phyloP scores from a whole-genome alignment of 2,797 vertebrate genomes.

The Delichon dasypus region DNA sequence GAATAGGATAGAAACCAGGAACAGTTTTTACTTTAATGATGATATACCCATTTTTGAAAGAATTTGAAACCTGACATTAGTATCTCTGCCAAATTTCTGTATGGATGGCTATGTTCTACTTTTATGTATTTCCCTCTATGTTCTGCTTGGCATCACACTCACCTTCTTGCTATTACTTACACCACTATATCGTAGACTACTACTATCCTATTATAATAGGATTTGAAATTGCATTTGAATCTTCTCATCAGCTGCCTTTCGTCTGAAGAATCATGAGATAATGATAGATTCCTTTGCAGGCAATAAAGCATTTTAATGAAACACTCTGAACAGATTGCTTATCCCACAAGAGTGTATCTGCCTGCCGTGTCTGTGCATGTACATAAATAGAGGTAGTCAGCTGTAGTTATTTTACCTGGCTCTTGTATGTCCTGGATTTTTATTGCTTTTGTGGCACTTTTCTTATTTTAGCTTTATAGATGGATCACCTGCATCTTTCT shows the following conservation, averaged over 20 bases:
- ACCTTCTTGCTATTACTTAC: background rate
- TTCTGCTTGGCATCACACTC: background rate
- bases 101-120: background rate
- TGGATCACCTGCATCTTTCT: background rate
- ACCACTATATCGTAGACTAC: background rate
- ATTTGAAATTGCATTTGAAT: slow-evolving; percentile 15
- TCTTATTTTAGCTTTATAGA: background rate
- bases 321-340: slow-evolving; percentile 1
- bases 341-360: background rate
- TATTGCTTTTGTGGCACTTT: background rate
- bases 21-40: background rate
- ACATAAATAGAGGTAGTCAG: background rate
- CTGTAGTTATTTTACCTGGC: background rate
- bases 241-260: background rate
- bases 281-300: background rate
- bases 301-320: slow-evolving; percentile 38
- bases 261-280: background rate
- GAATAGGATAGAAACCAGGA: slow-evolving; percentile 9
- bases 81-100: background rate
- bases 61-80: background rate
- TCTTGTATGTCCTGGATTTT: background rate
- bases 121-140: background rate
- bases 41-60: background rate
- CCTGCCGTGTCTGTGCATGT: background rate
- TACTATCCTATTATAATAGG: background rate